Evolutionary conservation across 2,113 vertebrate genomes (phyloP), one percentile per base, ranked within the genome.

Genomic region (Paraplagusia blochii): DNA sequence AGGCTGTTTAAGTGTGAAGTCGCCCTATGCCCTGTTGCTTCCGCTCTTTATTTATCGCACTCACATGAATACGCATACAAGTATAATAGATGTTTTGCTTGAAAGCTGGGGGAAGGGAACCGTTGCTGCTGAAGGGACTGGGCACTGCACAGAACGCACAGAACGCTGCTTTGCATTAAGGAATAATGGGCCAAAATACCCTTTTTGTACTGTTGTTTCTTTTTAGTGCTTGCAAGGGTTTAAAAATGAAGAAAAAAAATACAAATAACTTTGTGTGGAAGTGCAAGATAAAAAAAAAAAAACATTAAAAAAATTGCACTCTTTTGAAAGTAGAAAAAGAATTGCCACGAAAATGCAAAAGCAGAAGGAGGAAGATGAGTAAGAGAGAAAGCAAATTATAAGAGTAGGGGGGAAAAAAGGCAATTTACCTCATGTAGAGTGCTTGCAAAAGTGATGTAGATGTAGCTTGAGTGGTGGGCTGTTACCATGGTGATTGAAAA

Each of bases 1-100:
- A 82, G 71, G 49, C 68, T 82, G 76, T 85, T 85, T 69, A 78
- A 80, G 84, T 86, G 85, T 75, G 77, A 83, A 84, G 74, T 80
- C 73, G 68, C 74, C 80, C 81, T 56, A 3, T 66, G 71, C 66
- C 77, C 81, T 58, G 66, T 62, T 63, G 56, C 77, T 85, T 89
- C 81, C 80, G 63, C 72, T 79, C 68, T 75, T 71, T 78, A 81
- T 86, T 83, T 84, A 83, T 82, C 79, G 73, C 58, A 47, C 69
- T 63, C 63, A 67, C 74, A 61, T 50, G 52, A 59, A 82, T 58
- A 52, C 63, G 72, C 66, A 72, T 22, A 40, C 66, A 78, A 66
- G 67, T 63, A 66, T 70, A 50, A 54, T 54, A 65, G 72, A 63
- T 71, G 76, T 76, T 73, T 81, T 72, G 59, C 69, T 54, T 40